Base-by-base conservation (phyloP, 2,113 vertebrate genomes). In the Scomber scombrus region DNA sequence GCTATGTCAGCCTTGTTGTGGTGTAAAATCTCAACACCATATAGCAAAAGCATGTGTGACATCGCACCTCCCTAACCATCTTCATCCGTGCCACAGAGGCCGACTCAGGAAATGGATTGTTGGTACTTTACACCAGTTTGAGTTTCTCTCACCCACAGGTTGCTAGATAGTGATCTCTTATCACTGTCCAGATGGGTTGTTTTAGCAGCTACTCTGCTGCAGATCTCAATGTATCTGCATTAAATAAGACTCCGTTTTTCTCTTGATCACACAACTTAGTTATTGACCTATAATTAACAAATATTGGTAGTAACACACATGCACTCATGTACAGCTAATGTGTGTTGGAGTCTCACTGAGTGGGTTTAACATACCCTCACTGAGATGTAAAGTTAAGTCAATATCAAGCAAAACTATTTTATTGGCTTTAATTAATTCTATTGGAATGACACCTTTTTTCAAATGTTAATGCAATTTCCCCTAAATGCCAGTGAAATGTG, bases 51-150 rank as follows among this genome's bases (percentile, higher is more conserved):
- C 56, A 10, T 9, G 40, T 43, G 81, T 46, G 31, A 73, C 40
- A 49, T 85, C 77, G 19, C 82, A 57, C 74, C 78, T 68, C 21
- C 40, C 21, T 29, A 55, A 68, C 81, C 72, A 71, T 71, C 65
- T 76, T 84, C 75, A 66, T 77, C 58, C 21, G 0, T 2, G 56
- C 34, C 72, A 52, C 62, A 50, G 31, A 45, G 69, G 16, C 51
- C 18, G 0, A 70, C 40, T 73, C 56, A 61, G 73, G 70, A 82
- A 84, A 71, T 15, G 49, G 55, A 68, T 82, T 68, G 85, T 72
- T 19, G n/a, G 65, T 64, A 54, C 82, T 90, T 85, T 26, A 82
- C 82, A 75, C 82, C 76, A 80, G 85, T 81, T 87, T 71, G 60
- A 78, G 68, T 88, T 84, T 84, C 88, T 78, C 75, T 85, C 87